Evolutionary conservation across 2,888 invertebrate species (phyloP).

Genomic region (Pachliopta kotzebuea): DNA sequence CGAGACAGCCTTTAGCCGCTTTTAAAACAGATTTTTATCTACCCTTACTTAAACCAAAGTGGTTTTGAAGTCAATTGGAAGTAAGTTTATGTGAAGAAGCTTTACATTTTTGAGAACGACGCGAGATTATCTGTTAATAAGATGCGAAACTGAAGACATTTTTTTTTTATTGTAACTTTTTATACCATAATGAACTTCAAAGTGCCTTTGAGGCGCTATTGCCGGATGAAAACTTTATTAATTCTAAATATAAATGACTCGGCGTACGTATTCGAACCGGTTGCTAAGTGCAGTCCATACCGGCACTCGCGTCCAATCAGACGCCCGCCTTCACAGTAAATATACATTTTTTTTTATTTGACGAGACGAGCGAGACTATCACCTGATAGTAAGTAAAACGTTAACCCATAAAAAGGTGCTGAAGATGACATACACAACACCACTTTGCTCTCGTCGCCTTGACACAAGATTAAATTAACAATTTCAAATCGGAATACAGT

Average conservation of each 20-base stretch:
- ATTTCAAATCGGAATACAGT: too few relatives aligned
- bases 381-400: too few relatives aligned
- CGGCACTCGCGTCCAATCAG: conserved; percentile 31
- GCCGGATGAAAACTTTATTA: neutral
- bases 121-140: neutral
- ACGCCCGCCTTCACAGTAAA: conserved; percentile 32
- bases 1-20: too few relatives aligned
- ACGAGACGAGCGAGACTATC: too few relatives aligned
- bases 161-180: neutral
- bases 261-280: conserved; percentile 1
- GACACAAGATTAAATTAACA: too few relatives aligned
- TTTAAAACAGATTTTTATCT: neutral
- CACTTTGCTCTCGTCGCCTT: too few relatives aligned
- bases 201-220: neutral
- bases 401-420: too few relatives aligned
- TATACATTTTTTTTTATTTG: too few relatives aligned
- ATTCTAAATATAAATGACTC: conserved; percentile 14
- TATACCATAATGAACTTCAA: neutral
- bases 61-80: neutral
- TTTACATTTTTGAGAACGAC: neutral
- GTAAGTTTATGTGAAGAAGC: too few relatives aligned
- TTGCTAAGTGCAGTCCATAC: conserved; percentile 14
- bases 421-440: too few relatives aligned
- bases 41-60: neutral
- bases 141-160: neutral